These are phyloP conservation scores for Trichacis sp. DNA, from an alignment of 2,888 invertebrate genomes.

Conservation along the genomic window DNA sequence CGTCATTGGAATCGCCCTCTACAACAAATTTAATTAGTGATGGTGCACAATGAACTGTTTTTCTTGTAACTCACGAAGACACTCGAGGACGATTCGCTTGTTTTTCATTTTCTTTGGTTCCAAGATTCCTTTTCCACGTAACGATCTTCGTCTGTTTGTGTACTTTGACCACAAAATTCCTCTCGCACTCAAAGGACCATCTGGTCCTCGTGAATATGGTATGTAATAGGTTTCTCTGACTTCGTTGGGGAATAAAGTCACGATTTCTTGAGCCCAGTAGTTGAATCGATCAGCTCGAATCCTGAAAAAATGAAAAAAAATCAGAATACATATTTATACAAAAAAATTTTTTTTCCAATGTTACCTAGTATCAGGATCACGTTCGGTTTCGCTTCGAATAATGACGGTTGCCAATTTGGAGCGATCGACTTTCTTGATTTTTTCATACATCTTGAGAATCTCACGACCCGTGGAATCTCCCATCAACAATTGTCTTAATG, in stretches of 20 bases:
- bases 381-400: constrained; percentile 36
- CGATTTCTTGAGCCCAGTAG: constrained; percentile 40
- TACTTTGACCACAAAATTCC: constrained; percentile 38
- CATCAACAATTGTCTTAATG: constrained; percentile 24
- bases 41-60: too few species aligned
- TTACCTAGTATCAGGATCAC: constrained; percentile 36
- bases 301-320: too few species aligned
- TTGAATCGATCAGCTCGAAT: constrained; percentile 34
- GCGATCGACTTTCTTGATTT: constrained; percentile 35
- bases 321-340: too few species aligned
- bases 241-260: constrained; percentile 36
- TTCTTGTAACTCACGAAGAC: constrained; percentile 26
- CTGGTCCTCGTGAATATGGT: constrained; percentile 33
- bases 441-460: constrained; percentile 40
- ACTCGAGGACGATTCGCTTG: constrained; percentile 12
- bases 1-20: constrained; percentile 31
- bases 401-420: constrained; percentile 34
- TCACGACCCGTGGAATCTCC: constrained; percentile 38
- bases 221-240: constrained; percentile 37
- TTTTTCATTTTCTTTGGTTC: constrained; percentile 29
- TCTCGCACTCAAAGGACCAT: constrained; percentile 33
- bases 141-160: constrained; percentile 31
- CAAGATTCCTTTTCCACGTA: constrained; percentile 38
- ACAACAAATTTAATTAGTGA: too few species aligned
- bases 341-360: background rate